These are phyloP conservation scores for Dendrocincla tyrannina DNA, from an alignment of 2,797 vertebrate species.

Conservation along the genomic window DNA sequence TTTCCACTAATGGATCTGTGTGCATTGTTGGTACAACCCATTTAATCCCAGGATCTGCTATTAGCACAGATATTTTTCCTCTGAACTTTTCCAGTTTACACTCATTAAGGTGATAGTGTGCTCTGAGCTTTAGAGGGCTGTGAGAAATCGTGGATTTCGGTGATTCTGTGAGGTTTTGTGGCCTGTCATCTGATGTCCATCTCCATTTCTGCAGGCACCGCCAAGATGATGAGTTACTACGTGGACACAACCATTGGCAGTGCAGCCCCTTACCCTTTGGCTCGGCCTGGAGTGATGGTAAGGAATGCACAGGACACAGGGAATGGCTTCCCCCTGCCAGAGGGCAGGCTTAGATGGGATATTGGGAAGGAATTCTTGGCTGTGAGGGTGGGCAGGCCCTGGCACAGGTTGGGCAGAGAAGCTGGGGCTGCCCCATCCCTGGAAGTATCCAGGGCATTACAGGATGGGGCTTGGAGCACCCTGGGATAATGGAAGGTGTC, in stretches of 20 bases:
- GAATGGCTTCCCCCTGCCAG: no score
- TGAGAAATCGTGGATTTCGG: background rate
- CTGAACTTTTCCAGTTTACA: background rate
- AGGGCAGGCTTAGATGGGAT: background rate
- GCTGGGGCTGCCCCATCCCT: background rate
- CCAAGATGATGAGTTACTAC: constrained; percentile 89
- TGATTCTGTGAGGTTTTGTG: background rate
- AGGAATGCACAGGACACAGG: constrained; percentile 1
- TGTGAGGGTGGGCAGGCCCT: background rate
- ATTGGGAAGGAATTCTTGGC: background rate
- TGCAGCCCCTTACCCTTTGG: constrained; percentile 79
- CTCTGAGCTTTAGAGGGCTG: background rate
- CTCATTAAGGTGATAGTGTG: background rate
- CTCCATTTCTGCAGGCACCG: constrained; percentile 54
- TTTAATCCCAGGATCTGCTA: background rate
- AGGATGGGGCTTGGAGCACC: accelerated
- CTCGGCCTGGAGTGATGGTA: constrained; percentile 85
- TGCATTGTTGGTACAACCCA: background rate
- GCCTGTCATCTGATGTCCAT: background rate
- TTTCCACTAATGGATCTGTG: background rate
- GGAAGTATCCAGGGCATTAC: accelerated
- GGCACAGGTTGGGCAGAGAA: background rate
- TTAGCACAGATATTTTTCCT: background rate
- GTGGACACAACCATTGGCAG: constrained; percentile 83
- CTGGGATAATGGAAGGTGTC: background rate